Base-by-base conservation (phyloP, 2,797 vertebrate genomes). In the Gouania willdenowi region DNA sequence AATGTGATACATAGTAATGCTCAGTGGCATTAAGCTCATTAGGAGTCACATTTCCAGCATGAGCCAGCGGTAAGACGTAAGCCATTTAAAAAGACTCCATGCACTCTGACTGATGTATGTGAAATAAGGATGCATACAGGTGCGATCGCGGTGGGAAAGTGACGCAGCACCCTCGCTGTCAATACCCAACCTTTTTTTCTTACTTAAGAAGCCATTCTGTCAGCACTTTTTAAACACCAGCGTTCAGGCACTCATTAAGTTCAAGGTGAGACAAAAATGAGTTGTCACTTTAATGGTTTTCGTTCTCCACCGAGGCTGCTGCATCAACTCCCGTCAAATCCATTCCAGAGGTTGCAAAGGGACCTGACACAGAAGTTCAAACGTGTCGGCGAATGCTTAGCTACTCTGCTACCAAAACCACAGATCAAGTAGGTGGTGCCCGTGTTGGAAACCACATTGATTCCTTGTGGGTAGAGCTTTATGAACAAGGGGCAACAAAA, bases 201-300 rank as follows among this genome's bases (percentile, higher is more conserved):
- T 53, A 69, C 54, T 41, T 7, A 45, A 43, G 48, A 62, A 79
- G 64, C 59, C 50, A 41, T 44, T 23, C 58, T 59, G 81, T 86
- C 86, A 84, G 84, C 85, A 65, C 60, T 85, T 84, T 75, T 65
- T 66, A 67, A 64, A 78, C 67, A 35, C 52, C 43, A 48, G 67
- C 75, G 77, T 57, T 75, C 69, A 76, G 71, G 75, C 79, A 84
- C 76, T 86, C 87, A 87, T 90, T 87, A 87, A 69, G 77, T 82
- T 86, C 83, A 89, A 89, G 86, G 86, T 88, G 86, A 88, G 78
- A 79, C 66, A 76, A 79, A 84, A 85, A 77, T 44, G 59, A 74
- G 76, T 81, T 76, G 71, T 83, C 79, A 60, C 77, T 82, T 81
- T 85, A 82, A 78, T 40, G 41, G 57, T 74, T 76, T 68, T 64